These are phyloP conservation scores for Noctua janthina DNA, from an alignment of 2,888 invertebrate genomes.

Conservation along the genomic window DNA sequence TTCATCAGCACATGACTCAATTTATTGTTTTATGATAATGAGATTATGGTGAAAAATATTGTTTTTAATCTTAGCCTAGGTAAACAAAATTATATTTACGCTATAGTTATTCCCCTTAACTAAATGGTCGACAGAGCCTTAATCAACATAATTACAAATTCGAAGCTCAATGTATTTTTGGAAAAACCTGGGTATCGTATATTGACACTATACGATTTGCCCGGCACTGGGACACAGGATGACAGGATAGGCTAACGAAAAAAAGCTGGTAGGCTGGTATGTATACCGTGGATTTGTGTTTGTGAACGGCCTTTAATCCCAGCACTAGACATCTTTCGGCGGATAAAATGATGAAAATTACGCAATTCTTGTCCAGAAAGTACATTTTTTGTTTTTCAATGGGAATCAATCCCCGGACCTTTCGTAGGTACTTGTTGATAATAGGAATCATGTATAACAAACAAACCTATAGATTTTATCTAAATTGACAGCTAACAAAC, in stretches of 20 bases:
- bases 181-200: background rate
- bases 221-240: background rate
- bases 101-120: background rate
- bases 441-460: background rate
- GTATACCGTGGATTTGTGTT: background rate
- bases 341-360: background rate
- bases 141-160: background rate
- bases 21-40: constrained; percentile 39
- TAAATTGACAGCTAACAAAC: constrained; percentile 20
- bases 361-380: background rate
- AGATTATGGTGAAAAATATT: constrained; percentile 39
- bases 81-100: background rate
- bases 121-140: background rate
- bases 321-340: background rate
- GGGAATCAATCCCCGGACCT: no score
- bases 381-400: no score
- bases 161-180: background rate
- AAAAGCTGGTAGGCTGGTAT: background rate
- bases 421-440: background rate
- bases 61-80: background rate
- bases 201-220: no score
- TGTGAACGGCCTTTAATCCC: background rate
- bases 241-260: background rate
- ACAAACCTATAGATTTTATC: constrained; percentile 26
- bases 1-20: constrained; percentile 26